Evolutionary conservation across 2,797 vertebrate species (phyloP).

Genomic region (Amniataba percoides): DNA sequence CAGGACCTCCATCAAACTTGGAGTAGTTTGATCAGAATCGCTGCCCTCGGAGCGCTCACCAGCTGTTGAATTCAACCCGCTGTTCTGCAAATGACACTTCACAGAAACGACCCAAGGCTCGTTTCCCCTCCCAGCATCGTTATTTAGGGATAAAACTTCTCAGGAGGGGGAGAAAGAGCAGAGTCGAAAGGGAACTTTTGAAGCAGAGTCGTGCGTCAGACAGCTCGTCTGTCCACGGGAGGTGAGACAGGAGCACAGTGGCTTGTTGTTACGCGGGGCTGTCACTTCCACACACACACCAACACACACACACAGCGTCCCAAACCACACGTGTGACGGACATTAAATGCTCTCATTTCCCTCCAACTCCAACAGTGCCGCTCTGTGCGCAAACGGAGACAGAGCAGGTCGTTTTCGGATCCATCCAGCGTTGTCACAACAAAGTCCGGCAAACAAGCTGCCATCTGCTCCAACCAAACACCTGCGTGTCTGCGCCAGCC

Average conservation of each 20-base stretch:
- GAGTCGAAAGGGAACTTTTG: slow-evolving; percentile 55
- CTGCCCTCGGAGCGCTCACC: slow-evolving; percentile 2
- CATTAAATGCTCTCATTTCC: slow-evolving; percentile 62
- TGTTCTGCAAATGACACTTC: background rate
- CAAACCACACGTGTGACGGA: slow-evolving; percentile 66
- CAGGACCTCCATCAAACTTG: slow-evolving; percentile 10
- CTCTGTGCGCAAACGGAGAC: slow-evolving; percentile 65
- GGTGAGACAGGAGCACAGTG: slow-evolving; percentile 57
- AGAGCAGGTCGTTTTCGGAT: slow-evolving; percentile 34
- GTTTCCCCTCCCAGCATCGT: background rate
- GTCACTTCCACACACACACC: too few relatives aligned
- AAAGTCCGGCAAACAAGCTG: slow-evolving; percentile 20
- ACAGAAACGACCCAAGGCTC: background rate
- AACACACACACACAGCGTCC: slow-evolving; percentile 31
- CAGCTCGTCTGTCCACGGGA: slow-evolving; percentile 49
- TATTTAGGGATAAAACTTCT: background rate
- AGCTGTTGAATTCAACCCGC: slow-evolving; percentile 1
- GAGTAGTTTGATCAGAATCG: slow-evolving; percentile 11
- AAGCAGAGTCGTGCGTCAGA: slow-evolving; percentile 41
- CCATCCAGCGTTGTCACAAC: slow-evolving; percentile 3
- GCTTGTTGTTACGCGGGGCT: slow-evolving; percentile 38
- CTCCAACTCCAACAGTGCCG: slow-evolving; percentile 76
- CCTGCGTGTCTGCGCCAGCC: slow-evolving; percentile 35
- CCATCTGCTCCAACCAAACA: slow-evolving; percentile 33
- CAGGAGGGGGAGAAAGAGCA: background rate